Percentiles rank a stretch among this genome's conserved stretches.
phyloP scores from a whole-genome alignment of 2,888 invertebrate species.

The Lasioglossum malachurum region DNA sequence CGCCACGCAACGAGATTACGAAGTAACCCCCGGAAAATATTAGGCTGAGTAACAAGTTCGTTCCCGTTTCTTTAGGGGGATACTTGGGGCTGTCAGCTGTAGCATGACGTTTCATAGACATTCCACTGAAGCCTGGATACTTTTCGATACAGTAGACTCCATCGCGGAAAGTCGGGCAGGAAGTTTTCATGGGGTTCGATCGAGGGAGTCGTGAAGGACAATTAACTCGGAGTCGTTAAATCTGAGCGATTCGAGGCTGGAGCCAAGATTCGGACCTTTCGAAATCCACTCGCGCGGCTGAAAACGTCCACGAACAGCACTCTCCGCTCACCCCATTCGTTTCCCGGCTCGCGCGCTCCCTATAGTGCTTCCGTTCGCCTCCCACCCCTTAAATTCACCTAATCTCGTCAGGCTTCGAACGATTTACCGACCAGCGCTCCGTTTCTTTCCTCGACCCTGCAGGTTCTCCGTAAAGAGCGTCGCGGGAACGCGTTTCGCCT shows the following conservation, averaged over 20 bases:
- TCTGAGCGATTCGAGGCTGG: constrained; percentile 58
- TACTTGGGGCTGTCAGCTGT: neutral
- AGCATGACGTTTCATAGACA: neutral
- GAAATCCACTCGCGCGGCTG: constrained; percentile 12
- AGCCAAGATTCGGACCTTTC: constrained; percentile 58
- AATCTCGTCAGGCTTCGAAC: constrained; percentile 37
- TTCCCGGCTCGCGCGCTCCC: neutral
- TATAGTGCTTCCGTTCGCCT: neutral
- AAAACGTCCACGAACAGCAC: constrained; percentile 11
- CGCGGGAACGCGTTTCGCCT: neutral
- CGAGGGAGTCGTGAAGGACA: constrained; percentile 4
- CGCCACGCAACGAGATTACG: constrained; percentile 30
- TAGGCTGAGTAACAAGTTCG: constrained; percentile 3
- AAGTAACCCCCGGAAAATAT: constrained; percentile 24
- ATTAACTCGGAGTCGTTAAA: constrained; percentile 65
- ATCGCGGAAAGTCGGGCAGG: neutral
- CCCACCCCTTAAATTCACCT: constrained; percentile 27
- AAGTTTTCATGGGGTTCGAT: neutral
- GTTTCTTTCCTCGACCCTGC: neutral
- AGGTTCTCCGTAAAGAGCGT: neutral
- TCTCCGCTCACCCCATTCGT: constrained; percentile 12
- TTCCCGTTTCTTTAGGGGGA: neutral
- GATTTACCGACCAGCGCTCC: constrained; percentile 8
- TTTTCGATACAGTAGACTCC: neutral
- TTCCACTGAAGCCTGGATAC: neutral